Evolutionary conservation across 2,797 vertebrate genomes (phyloP), one percentile per base, ranked within the genome.

Genomic region (Microctenopoma lineatum): DNA sequence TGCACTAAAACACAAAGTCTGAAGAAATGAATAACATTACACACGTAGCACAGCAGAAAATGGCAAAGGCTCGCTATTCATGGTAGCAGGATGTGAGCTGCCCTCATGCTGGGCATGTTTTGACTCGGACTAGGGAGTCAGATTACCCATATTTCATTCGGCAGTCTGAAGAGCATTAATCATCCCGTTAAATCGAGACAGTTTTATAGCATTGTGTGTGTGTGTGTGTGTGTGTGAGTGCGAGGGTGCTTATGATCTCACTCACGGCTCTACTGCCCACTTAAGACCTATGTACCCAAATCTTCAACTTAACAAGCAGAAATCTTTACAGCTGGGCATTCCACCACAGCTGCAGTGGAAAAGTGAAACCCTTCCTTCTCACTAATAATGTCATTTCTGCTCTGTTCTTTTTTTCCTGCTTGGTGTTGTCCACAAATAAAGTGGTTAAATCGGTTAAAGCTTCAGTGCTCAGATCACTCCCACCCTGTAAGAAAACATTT

Each of bases 161-260:
- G 79, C 84, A 80, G 86, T 68, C 82, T 70, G 81, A 85, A 79
- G 79, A 70, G 73, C 75, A 91, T 91, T 88, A 89, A 92, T 93
- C 91, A 91, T 86, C 69, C 77, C 27, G 61, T 90, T 90, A 91
- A 90, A 90, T 79, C 58, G 18, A 72, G 91, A 92, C 91, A 92
- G 84, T 81, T 94, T 91, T 90, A 92, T 82, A 73, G 80, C 55
- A 34, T 74, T 78, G 79, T 90, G 80, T 87, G 80, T 5, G 29
- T 90, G 80, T 87, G 80, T 78, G 79, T 90, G 80, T 87, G 80
- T 78, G 79, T 90, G 80, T 87, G 79, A 90, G 80, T 87, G 80
- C 77, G 73, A 79, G 82, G 68, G 70, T 69, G 73, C 81, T 82
- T 83, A 80, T 79, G 77, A 18, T 25, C 42, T 44, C 15, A 79